Evolutionary conservation across 2,113 vertebrate species (phyloP).

Genomic region (Chitala chitala): DNA sequence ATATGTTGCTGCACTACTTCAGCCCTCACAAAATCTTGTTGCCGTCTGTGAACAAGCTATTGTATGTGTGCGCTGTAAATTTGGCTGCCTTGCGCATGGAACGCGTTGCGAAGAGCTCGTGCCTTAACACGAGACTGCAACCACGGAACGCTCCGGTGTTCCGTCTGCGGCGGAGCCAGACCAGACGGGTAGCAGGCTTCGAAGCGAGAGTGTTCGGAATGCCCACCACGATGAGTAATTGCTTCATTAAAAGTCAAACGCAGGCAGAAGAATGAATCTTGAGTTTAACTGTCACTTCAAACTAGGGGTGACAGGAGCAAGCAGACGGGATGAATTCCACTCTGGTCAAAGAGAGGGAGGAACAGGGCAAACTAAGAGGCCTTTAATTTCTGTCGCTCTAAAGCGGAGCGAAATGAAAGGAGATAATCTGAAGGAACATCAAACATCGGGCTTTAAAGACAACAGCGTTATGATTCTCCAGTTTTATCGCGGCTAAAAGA

Average conservation of each 20-base stretch:
- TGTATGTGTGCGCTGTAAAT: background rate
- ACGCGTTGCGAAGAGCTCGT: background rate
- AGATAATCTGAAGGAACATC: conserved; percentile 27
- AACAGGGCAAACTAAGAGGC: background rate
- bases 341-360: conserved; percentile 11
- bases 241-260: background rate
- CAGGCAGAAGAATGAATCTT: background rate
- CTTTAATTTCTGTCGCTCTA: conserved; percentile 26
- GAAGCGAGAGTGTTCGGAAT: background rate
- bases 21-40: background rate
- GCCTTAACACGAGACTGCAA: background rate
- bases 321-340: background rate
- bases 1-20: background rate
- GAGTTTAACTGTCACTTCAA: background rate
- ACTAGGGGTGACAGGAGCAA: background rate
- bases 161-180: background rate
- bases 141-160: background rate
- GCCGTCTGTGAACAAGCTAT: background rate
- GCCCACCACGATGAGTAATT: background rate
- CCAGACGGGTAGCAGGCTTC: background rate
- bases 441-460: conserved; percentile 34
- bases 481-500: conserved; percentile 35
- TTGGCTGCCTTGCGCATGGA: background rate
- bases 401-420: conserved; percentile 22
- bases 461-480: conserved; percentile 31